phyloP scores from a whole-genome alignment of 2,113 vertebrate genomes.

The Macroglossus sobrinus region DNA sequence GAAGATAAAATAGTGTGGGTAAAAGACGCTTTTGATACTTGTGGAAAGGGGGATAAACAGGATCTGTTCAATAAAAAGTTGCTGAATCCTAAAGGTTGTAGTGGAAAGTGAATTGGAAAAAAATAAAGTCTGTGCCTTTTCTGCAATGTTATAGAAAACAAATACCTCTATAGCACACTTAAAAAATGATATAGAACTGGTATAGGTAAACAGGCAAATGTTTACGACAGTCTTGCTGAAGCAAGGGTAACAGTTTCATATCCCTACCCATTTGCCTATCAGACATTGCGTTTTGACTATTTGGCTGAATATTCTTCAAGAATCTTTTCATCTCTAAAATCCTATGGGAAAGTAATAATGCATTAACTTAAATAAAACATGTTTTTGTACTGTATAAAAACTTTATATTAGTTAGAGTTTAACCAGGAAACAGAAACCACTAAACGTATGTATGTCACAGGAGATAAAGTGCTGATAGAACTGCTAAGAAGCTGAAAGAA shows the following conservation, averaged over 20 bases:
- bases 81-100: background rate
- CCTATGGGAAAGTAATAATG: background rate
- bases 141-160: background rate
- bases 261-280: background rate
- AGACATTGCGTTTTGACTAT: background rate
- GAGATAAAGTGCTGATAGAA: background rate
- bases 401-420: background rate
- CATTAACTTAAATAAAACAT: background rate
- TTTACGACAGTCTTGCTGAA: background rate
- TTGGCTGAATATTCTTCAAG: background rate
- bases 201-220: background rate
- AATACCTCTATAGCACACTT: background rate
- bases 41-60: background rate
- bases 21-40: background rate
- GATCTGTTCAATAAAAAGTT: background rate
- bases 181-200: background rate
- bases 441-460: background rate
- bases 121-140: background rate
- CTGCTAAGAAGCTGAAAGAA: background rate
- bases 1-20: constrained; percentile 13
- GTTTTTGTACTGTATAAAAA: background rate
- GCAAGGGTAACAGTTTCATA: background rate
- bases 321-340: background rate
- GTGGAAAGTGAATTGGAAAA: background rate
- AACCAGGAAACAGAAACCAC: background rate